These are phyloP conservation scores for Nephrotoma flavescens DNA, from an alignment of 2,888 invertebrate species.

Conservation along the genomic window DNA sequence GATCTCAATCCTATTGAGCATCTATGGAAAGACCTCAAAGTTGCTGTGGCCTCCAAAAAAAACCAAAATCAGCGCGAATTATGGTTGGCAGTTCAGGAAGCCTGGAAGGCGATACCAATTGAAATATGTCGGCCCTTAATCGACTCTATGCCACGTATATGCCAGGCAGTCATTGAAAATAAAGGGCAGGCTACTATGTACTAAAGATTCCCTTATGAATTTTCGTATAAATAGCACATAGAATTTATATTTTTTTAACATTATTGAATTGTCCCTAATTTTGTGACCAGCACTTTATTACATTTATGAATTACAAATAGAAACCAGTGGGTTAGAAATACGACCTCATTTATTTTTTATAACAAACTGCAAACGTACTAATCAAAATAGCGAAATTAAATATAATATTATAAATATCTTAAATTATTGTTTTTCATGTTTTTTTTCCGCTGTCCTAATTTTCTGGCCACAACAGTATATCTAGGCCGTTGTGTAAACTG, in stretches of 20 bases:
- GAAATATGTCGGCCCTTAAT: background rate
- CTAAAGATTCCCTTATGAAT: background rate
- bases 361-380: background rate
- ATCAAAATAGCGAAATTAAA: background rate
- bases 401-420: background rate
- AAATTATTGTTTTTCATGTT: background rate
- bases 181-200: background rate
- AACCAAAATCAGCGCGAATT: background rate
- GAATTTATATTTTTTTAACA: background rate
- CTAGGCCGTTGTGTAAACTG: no score
- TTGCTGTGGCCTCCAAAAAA: background rate
- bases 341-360: background rate
- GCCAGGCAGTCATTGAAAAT: background rate
- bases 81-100: background rate
- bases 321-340: background rate
- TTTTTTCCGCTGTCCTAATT: background rate
- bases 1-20: background rate
- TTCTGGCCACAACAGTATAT: background rate
- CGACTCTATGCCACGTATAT: background rate
- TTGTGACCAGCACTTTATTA: background rate
- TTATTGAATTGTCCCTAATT: background rate
- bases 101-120: background rate
- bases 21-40: background rate
- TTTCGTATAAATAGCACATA: background rate
- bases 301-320: background rate